phyloP scores from a whole-genome alignment of 2,888 invertebrate species.

The Lycophotia porphyrea region DNA sequence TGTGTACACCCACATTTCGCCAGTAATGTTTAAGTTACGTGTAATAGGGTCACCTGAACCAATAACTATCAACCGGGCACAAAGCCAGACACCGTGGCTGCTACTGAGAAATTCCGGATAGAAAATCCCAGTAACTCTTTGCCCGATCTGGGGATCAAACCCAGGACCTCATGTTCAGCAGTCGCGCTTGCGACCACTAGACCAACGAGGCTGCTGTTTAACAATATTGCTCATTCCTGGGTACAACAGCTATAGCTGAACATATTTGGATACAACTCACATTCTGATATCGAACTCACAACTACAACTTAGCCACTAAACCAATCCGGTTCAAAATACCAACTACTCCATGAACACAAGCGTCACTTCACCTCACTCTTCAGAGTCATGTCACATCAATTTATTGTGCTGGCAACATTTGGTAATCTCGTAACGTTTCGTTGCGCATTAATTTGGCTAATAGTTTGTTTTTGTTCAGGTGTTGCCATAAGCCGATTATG shows the following conservation, averaged over 20 bases:
- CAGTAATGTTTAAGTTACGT: background rate
- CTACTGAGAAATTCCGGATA: background rate
- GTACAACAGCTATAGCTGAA: background rate
- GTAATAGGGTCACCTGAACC: background rate
- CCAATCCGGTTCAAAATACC: background rate
- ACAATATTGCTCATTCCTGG: background rate
- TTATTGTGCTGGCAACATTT: slow-evolving; percentile 51
- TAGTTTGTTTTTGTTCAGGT: slow-evolving; percentile 67
- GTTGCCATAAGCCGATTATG: slow-evolving; percentile 64
- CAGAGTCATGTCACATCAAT: slow-evolving; percentile 37
- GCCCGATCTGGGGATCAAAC: background rate
- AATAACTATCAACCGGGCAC: background rate
- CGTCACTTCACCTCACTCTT: slow-evolving; percentile 6
- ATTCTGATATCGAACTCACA: background rate
- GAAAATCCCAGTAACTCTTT: background rate
- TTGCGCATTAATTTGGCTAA: slow-evolving; percentile 59
- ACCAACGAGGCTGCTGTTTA: background rate
- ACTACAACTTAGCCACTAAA: background rate
- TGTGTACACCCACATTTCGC: background rate
- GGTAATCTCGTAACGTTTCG: slow-evolving; percentile 47
- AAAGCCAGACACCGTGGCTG: background rate
- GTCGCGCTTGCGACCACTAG: background rate
- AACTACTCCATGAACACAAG: background rate
- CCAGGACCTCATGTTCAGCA: background rate
- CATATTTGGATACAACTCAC: background rate